These are phyloP conservation scores for Platyrinchus mystaceus DNA, from an alignment of 2,797 vertebrate species.

Conservation along the genomic window DNA sequence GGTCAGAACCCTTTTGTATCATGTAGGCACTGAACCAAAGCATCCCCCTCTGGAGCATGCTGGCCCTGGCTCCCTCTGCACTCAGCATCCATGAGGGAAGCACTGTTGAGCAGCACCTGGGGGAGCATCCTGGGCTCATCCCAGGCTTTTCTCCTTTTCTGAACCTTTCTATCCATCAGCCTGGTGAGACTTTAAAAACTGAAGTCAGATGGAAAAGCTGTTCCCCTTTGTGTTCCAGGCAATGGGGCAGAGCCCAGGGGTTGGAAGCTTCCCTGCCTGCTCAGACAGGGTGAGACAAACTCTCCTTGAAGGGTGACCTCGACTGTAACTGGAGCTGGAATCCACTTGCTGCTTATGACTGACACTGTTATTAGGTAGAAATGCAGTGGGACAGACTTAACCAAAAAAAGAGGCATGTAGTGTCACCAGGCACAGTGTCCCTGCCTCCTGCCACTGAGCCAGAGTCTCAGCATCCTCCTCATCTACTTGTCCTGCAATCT, in stretches of 20 bases:
- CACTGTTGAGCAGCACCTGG: neutral
- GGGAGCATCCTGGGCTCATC: neutral
- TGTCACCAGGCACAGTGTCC: neutral
- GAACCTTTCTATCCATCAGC: neutral
- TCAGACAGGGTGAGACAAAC: neutral
- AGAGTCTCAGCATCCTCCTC: neutral
- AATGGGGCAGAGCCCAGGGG: neutral
- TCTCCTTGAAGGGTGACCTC: neutral
- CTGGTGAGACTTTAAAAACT: neutral
- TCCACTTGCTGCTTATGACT: neutral
- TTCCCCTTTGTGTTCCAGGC: neutral
- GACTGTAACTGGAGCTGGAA: neutral
- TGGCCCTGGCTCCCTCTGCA: neutral
- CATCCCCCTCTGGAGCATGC: neutral
- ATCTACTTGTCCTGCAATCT: neutral
- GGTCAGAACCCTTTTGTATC: neutral
- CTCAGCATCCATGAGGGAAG: rapidly evolving
- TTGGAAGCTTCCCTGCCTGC: neutral
- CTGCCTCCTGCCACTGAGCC: neutral
- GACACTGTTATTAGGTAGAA: neutral
- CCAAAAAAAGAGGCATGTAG: neutral
- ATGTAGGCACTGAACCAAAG: neutral
- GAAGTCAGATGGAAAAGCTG: neutral
- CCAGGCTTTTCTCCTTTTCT: neutral
- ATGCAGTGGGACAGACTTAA: neutral